Percentiles rank a stretch among this genome's conserved stretches.
Conservation (phyloP, 2,113 vertebrate species). For the Chaenogobius annularis region DNA sequence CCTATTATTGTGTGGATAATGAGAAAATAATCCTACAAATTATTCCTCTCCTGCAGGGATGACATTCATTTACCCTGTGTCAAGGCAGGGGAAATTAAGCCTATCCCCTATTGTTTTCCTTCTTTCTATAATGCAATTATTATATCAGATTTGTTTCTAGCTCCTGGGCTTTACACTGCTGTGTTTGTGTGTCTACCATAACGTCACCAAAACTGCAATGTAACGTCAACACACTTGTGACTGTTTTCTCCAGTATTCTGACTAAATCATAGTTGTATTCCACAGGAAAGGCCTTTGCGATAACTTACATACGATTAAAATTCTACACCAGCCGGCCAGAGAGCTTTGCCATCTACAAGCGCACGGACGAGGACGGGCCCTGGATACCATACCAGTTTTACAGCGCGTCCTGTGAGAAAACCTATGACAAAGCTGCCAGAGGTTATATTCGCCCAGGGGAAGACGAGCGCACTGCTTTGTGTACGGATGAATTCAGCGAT, state of each 20-base stretch:
- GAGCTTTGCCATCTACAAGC: constrained; percentile 93
- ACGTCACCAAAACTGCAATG: constrained; percentile 17
- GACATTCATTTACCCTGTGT: constrained; percentile 51
- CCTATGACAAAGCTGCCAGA: constrained; percentile 74
- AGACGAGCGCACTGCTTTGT: constrained; percentile 86
- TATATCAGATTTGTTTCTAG: constrained; percentile 28
- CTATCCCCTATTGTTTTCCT: constrained; percentile 40
- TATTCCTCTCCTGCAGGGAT: constrained; percentile 46
- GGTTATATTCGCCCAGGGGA: constrained; percentile 80
- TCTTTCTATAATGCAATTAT: constrained; percentile 52
- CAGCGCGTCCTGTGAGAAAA: constrained; percentile 86
- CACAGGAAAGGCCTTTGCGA: constrained; percentile 93
- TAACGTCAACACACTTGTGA: constrained; percentile 20
- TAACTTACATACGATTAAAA: constrained; percentile 90
- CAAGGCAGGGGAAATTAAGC: constrained; percentile 50
- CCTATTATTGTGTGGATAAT: constrained; percentile 46
- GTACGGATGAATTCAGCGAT: constrained; percentile 93
- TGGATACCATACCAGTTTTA: constrained; percentile 95
- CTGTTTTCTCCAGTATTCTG: constrained; percentile 11
- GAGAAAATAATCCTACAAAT: constrained; percentile 50
- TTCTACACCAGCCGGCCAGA: constrained; percentile 94
- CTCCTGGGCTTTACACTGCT: constrained; percentile 37
- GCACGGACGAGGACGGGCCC: constrained; percentile 65
- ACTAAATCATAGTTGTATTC: constrained; percentile 36
- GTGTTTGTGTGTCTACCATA: constrained; percentile 33